A percentile compares a stretch with the other conserved stretches of the same genome.
These are phyloP conservation scores for Suillia variegata DNA, from an alignment of 2,888 invertebrate genomes.

Conservation along the genomic window DNA sequence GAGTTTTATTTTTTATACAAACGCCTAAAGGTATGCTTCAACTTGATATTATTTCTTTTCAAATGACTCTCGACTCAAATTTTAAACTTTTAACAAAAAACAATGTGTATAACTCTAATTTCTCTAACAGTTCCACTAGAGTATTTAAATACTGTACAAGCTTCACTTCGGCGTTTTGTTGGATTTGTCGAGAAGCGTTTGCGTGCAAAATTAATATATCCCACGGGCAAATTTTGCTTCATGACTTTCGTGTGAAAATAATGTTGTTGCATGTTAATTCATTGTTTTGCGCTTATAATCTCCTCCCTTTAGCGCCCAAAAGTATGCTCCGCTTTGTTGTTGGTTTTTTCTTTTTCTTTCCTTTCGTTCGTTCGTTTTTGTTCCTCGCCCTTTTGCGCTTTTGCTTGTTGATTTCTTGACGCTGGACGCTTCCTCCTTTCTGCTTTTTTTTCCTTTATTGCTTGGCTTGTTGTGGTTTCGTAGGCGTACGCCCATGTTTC, in stretches of 20 bases:
- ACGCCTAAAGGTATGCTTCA: no score
- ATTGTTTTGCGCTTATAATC: neutral
- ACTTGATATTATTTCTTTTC: no score
- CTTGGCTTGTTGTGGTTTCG: neutral
- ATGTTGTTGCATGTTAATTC: neutral
- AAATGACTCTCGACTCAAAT: no score
- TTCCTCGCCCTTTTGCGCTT: neutral
- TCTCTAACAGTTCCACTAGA: no score
- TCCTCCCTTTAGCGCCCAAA: no score
- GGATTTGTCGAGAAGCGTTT: slow-evolving; percentile 3
- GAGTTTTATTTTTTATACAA: no score
- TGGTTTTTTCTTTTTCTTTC: neutral
- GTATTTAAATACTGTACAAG: no score
- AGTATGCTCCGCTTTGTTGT: neutral
- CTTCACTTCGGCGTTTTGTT: neutral
- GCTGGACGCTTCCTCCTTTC: neutral
- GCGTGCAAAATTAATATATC: neutral
- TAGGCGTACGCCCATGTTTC: no score
- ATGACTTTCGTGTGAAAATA: neutral
- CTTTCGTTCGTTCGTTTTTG: neutral
- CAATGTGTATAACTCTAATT: no score
- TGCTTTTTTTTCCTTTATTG: neutral
- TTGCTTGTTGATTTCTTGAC: neutral
- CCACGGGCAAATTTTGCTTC: neutral
- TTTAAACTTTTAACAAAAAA: no score